These are phyloP conservation scores for Enteromius afrohamiltoni DNA, from an alignment of 2,797 vertebrate genomes.

Conservation along the genomic window DNA sequence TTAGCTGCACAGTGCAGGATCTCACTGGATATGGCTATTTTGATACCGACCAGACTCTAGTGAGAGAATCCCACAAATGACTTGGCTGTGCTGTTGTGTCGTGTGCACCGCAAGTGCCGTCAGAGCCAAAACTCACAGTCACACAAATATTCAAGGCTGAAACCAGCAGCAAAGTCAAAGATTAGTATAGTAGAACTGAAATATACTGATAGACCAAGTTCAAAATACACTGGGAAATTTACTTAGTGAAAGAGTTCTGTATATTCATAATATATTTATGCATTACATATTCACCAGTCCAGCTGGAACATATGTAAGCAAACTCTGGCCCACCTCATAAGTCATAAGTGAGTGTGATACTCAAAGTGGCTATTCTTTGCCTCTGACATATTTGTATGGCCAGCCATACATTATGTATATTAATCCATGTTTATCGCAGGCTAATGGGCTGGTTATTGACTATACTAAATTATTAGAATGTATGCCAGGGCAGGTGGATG, in stretches of 20 bases:
- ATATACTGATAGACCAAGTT: not conserved
- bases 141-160: slow-evolving; percentile 22
- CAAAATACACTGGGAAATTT: not conserved
- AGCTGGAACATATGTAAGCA: slow-evolving; percentile 51
- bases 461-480: slow-evolving; percentile 3
- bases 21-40: not conserved
- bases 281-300: slow-evolving; percentile 50
- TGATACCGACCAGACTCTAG: not conserved
- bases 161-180: slow-evolving; percentile 38
- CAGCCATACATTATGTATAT: slow-evolving; percentile 53
- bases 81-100: not conserved
- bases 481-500: slow-evolving; percentile 5
- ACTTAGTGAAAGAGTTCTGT: not conserved
- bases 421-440: slow-evolving; percentile 20
- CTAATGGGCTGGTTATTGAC: slow-evolving; percentile 14
- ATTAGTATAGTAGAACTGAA: not conserved
- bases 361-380: slow-evolving; percentile 2
- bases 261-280: not conserved
- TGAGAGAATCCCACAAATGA: not conserved
- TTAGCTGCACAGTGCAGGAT: slow-evolving; percentile 2
- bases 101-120: slow-evolving; percentile 21
- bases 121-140: slow-evolving; percentile 5
- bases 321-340: not conserved
- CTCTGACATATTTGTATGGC: slow-evolving; percentile 46
- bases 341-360: slow-evolving; percentile 20